phyloP scores from a whole-genome alignment of 2,113 vertebrate genomes.

The Orientallactaga bullata region DNA sequence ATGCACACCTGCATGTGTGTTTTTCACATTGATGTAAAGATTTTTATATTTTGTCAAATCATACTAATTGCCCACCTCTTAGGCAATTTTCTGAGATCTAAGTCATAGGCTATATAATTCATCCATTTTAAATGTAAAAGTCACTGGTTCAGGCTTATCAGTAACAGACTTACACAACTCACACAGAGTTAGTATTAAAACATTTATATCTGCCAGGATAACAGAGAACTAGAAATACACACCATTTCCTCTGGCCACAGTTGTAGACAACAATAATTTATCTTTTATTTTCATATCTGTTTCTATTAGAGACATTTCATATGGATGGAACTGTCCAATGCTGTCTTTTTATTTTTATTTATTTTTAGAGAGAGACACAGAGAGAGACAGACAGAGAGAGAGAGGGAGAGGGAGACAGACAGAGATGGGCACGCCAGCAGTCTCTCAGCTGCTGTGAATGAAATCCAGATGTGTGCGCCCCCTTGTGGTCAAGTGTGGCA shows the following conservation, averaged over 20 bases:
- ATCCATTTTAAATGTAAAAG: neutral
- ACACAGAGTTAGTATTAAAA: neutral
- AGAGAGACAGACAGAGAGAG: too few relatives aligned
- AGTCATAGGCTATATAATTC: neutral
- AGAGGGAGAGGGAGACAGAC: too few relatives aligned
- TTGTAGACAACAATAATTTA: neutral
- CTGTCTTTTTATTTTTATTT: too few relatives aligned
- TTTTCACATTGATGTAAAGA: neutral
- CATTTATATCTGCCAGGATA: neutral
- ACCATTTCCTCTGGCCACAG: too few relatives aligned
- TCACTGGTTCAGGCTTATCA: neutral
- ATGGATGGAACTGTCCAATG: neutral
- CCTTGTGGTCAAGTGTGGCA: too few relatives aligned
- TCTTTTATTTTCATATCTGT: neutral
- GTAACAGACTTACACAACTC: too few relatives aligned
- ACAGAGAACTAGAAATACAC: neutral
- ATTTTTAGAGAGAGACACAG: too few relatives aligned
- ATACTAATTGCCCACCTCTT: neutral
- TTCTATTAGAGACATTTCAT: neutral
- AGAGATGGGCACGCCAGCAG: too few relatives aligned
- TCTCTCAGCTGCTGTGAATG: too few relatives aligned
- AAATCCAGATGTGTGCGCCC: too few relatives aligned
- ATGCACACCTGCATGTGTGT: neutral
- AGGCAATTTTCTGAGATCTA: neutral
- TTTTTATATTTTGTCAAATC: neutral